Base-by-base conservation (phyloP, 2,113 vertebrate species). In the Morphnarchus princeps region DNA sequence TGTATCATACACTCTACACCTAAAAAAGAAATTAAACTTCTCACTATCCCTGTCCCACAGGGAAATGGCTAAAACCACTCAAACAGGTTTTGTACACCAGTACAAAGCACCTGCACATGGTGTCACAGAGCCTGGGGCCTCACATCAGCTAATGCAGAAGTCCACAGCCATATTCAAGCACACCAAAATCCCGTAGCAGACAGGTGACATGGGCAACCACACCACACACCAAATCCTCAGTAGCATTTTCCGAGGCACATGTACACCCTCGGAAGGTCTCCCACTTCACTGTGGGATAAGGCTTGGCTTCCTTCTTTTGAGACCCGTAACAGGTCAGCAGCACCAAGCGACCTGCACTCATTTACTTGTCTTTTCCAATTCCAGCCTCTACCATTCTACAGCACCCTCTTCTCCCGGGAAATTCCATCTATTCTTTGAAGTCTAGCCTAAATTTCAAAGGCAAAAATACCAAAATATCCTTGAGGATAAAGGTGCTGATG, bases 401-500 rank as follows among this genome's bases (percentile, higher is more conserved):
- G 81, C 31, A 63, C 38, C 29, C 26, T 22, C 14, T 5, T 49
- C 40, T 65, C 66, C 77, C 7, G 28, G 54, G 78, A 96, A 97
- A 93, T 91, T 79, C 65, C 93, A 87, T 10, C 32, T 2, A 28
- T 42, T 66, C 61, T 95, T 96, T 95, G 42, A 93, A 95, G 87
- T 58, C 87, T 77, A 89, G 97, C 74, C 91, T 73, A 86, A 88
- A 95, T 95, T 85, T 90, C 87, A 80, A 93, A 93, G 36, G 78
- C 70, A 87, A 57, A 95, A 94, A 73, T 82, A 83, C 62, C 91
- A 95, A 91, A 95, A 93, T 93, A 95, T 91, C 61, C 70, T 76
- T 87, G 38, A 93, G 87, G 93, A 95, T 95, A 82, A 94, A 96
- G 92, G 45, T 94, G 84, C 62, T 95, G 70, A 80, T 85, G 74